Percentiles rank a stretch among this genome's conserved stretches.
phyloP scores from a whole-genome alignment of 2,888 invertebrate species.

The Caenorhabditis drosophilae region DNA sequence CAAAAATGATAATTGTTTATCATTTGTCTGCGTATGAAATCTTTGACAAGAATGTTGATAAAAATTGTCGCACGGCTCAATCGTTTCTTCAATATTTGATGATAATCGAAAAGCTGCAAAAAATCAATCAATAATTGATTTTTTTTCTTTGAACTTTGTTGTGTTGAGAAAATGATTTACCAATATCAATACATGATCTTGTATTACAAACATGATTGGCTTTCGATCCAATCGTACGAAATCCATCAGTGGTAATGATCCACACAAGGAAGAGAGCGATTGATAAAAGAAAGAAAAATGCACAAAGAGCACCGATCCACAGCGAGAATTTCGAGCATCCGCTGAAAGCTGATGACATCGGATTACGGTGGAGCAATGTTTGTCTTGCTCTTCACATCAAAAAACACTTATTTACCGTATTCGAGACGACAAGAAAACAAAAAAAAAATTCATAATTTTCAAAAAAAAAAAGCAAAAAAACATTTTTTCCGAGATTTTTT shows the following conservation, averaged over 20 bases:
- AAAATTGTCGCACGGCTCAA: slow-evolving; percentile 54
- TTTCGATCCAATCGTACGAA: slow-evolving; percentile 41
- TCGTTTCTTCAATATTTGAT: slow-evolving; percentile 45
- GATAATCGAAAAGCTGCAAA: slow-evolving; percentile 51
- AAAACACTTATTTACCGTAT: neutral
- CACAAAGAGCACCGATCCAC: slow-evolving; percentile 39
- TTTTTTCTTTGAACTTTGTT: neutral
- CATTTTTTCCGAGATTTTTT: neutral
- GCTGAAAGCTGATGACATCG: slow-evolving; percentile 23
- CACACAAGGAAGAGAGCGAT: slow-evolving; percentile 51
- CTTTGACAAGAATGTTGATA: slow-evolving; percentile 48
- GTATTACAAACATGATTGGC: slow-evolving; percentile 43
- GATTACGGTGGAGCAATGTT: neutral
- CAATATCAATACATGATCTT: slow-evolving; percentile 50
- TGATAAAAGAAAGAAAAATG: slow-evolving; percentile 39
- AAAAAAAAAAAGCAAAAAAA: neutral
- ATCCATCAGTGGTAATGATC: slow-evolving; percentile 49
- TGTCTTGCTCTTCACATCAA: neutral
- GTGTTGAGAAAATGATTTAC: slow-evolving; percentile 10
- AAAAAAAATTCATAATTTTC: neutral
- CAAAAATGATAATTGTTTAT: slow-evolving; percentile 38
- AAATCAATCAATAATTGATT: too few relatives aligned
- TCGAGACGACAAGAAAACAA: neutral
- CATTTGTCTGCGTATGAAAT: slow-evolving; percentile 38
- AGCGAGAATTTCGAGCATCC: slow-evolving; percentile 42